Conservation (phyloP, 2,888 invertebrate species). For the Marasmarcha lunaedactyla region DNA sequence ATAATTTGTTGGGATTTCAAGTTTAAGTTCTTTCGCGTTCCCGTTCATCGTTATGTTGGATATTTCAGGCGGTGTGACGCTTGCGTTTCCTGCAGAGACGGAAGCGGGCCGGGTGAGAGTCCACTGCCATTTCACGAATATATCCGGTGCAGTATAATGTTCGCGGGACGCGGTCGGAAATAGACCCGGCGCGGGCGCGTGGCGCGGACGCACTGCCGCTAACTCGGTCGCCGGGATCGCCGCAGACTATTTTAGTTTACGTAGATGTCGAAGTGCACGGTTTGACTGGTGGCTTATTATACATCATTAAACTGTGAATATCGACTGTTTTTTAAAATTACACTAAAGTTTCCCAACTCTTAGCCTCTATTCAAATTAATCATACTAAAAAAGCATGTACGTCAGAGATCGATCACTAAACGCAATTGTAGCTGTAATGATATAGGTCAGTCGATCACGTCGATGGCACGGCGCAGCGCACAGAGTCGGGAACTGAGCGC, state of each 20-base stretch:
- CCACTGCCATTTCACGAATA: conserved; percentile 58
- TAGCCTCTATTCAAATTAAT: too few relatives aligned
- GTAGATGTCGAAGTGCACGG: conserved; percentile 65
- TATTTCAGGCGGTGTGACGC: conserved; percentile 32
- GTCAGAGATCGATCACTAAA: neutral
- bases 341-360: too few relatives aligned
- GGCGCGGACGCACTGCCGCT: conserved; percentile 60
- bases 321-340: conserved; percentile 19
- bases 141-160: conserved; percentile 45
- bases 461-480: conserved; percentile 13
- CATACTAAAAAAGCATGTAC: too few relatives aligned
- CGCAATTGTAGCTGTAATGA: conserved; percentile 13
- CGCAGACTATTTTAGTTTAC: conserved; percentile 67
- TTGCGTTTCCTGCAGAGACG: conserved; percentile 53
- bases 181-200: conserved; percentile 65
- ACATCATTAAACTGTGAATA: conserved; percentile 25
- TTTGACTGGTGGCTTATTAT: conserved; percentile 46
- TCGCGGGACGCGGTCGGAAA: conserved; percentile 55
- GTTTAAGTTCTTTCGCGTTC: conserved; percentile 28
- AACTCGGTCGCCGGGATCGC: conserved; percentile 65
- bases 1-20: conserved; percentile 39
- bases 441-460: conserved; percentile 21
- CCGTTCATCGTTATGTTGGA: conserved; percentile 34
- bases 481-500: conserved; percentile 15
- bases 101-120: conserved; percentile 54